Percentiles rank a stretch among this genome's conserved stretches.
These are phyloP conservation scores for Allolobophora icterica DNA, from an alignment of 2,888 invertebrate genomes.

Conservation along the genomic window DNA sequence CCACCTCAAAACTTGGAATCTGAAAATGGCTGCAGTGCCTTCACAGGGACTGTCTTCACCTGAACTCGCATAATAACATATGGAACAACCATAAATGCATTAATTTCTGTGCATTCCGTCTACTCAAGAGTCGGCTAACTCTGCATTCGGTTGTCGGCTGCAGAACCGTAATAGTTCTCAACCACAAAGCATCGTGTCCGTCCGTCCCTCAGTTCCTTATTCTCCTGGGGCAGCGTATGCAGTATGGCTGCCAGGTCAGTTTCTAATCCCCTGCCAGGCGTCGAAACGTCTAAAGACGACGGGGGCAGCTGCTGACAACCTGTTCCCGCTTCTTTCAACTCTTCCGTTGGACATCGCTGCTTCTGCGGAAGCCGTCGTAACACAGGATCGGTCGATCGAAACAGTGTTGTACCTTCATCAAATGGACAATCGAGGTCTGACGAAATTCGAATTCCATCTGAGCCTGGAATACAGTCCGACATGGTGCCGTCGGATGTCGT, in stretches of 20 bases:
- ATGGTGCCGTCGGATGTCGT: constrained; percentile 24
- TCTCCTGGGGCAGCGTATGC: not conserved
- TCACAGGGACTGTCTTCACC: not conserved
- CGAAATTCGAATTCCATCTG: constrained; percentile 13
- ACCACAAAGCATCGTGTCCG: constrained; percentile 25
- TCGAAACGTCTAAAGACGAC: not conserved
- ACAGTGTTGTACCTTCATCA: not conserved
- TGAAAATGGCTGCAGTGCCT: not conserved
- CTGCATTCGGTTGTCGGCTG: constrained; percentile 3
- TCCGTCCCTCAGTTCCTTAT: not conserved
- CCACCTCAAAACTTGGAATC: not conserved
- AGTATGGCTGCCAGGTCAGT: not conserved
- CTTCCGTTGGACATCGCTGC: not conserved
- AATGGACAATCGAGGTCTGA: constrained; percentile 27
- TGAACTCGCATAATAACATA: not conserved
- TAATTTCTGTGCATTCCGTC: not conserved
- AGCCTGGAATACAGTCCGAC: constrained; percentile 20
- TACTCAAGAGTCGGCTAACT: not conserved
- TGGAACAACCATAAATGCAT: constrained; percentile 12
- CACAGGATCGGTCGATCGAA: constrained; percentile 2
- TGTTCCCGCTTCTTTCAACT: not conserved
- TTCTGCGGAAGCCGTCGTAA: constrained; percentile 8
- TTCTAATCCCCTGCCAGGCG: not conserved
- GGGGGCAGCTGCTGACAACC: not conserved
- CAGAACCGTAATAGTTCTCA: constrained; percentile 2